Conservation (phyloP, 2,888 invertebrate species). For the Cyclophora albipunctata region DNA sequence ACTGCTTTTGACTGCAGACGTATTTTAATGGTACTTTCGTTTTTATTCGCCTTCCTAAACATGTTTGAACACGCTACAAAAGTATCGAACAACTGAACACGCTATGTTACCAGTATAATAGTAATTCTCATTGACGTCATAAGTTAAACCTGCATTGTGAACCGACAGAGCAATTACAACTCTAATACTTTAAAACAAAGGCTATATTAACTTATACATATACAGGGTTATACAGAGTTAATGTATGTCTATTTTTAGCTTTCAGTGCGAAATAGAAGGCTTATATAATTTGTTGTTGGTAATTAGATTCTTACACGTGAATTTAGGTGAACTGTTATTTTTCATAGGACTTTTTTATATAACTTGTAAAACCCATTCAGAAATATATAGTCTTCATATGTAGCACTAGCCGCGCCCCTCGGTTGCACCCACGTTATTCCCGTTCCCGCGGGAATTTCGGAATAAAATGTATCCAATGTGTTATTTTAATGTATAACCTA, state of each 20-base stretch:
- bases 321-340: too few relatives aligned
- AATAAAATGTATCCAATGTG: too few relatives aligned
- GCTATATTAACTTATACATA: not conserved
- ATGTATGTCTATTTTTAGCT: slow-evolving; percentile 4
- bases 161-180: slow-evolving; percentile 14
- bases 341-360: too few relatives aligned
- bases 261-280: not conserved
- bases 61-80: slow-evolving; percentile 13
- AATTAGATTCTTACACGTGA: too few relatives aligned
- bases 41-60: slow-evolving; percentile 17
- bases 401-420: too few relatives aligned
- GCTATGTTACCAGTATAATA: slow-evolving; percentile 25
- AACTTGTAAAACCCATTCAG: too few relatives aligned
- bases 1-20: not conserved
- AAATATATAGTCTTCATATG: too few relatives aligned
- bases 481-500: too few relatives aligned
- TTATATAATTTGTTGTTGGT: too few relatives aligned
- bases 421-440: too few relatives aligned
- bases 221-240: not conserved
- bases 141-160: slow-evolving; percentile 17
- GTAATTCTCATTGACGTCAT: slow-evolving; percentile 54
- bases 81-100: slow-evolving; percentile 12
- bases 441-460: too few relatives aligned
- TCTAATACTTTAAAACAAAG: slow-evolving; percentile 7
- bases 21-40: slow-evolving; percentile 20